Base-by-base conservation (phyloP, 2,888 invertebrate species). In the Stenchaetothrips biformis region DNA sequence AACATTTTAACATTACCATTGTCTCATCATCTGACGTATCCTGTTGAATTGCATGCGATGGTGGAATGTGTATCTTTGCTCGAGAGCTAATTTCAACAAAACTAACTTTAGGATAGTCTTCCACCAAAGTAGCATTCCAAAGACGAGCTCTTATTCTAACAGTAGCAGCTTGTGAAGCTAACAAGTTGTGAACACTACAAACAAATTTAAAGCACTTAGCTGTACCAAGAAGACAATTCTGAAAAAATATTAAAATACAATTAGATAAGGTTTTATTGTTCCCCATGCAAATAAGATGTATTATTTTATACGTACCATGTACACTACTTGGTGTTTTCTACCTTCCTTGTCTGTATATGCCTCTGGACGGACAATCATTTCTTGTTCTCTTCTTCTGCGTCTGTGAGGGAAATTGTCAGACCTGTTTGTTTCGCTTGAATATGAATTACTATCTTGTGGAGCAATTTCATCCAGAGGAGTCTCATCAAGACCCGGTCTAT, bases 121-220 rank as follows among this genome's bases (percentile, higher is more conserved):
- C 95, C 1, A 97, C 93, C 77, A 99, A 89, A 0, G 98, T 98
- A 13, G 95, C 92, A 88, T 98, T 98, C 98, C 98, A 99, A 0
- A 99, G 89, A 49, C 95, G 90, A 0, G 97, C 95, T 84, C 92
- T 92, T 49, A 99, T 91, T 79, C 92, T 92, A 83, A 99, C 95
- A 7, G 92, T 93, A 0, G 94, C 94, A 83, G 93, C 92, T 81
- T 94, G 92, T 84, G 92, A 92, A 27, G 92, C 91, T 53, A 91
- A 91, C 84, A 99, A 88, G 83, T 93, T 93, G 84, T 92, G 92
- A 82, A 99, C 92, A 48, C 91, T 90, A 86, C 98, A 99, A 81
- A 89, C 90, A 82, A 99, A 95, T 84, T 91, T 91, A 80, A 95
- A 92, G 86, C 98, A 99, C 84, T 94, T 94, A 0, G 97, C 97